Percentiles rank a stretch among this genome's conserved stretches.
phyloP scores from a whole-genome alignment of 1,140 invertebrate species.

The Papilio glaucus region DNA sequence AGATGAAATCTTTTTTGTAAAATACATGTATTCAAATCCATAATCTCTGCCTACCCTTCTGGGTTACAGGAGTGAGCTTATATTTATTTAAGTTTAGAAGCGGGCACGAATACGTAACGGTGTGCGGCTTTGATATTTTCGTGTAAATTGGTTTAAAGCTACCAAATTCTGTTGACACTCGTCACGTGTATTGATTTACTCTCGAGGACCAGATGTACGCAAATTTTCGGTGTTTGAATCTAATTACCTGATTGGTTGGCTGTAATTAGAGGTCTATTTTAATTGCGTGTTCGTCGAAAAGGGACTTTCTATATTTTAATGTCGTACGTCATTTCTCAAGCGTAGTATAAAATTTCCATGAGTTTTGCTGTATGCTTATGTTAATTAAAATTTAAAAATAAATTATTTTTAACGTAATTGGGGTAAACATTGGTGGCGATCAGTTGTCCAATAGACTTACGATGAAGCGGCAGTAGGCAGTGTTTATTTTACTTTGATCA shows the following conservation, averaged over 20 bases:
- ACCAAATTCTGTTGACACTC: background rate
- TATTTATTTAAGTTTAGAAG: too few relatives aligned
- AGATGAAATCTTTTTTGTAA: too few relatives aligned
- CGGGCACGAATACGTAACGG: background rate
- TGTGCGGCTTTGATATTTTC: background rate
- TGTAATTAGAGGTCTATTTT: slow-evolving; percentile 5
- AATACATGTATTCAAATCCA: too few relatives aligned
- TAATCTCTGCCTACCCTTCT: too few relatives aligned
- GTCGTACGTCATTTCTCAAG: background rate
- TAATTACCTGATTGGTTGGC: slow-evolving; percentile 22
- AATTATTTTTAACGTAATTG: too few relatives aligned
- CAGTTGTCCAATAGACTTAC: too few relatives aligned
- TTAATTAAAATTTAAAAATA: too few relatives aligned
- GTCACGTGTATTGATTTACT: slow-evolving; percentile 17
- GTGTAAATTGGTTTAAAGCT: too few relatives aligned
- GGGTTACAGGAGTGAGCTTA: too few relatives aligned
- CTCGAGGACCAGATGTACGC: slow-evolving; percentile 3
- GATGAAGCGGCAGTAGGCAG: too few relatives aligned
- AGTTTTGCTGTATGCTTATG: background rate
- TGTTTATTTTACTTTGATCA: too few relatives aligned
- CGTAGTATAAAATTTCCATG: background rate
- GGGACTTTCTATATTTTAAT: slow-evolving; percentile 7
- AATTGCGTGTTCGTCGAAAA: background rate
- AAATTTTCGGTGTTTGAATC: slow-evolving; percentile 11
- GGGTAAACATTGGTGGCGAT: too few relatives aligned